Evolutionary conservation across 1,140 invertebrate genomes (phyloP), one percentile per base, ranked within the genome.

Genomic region (Caenorhabditis briggsae): DNA sequence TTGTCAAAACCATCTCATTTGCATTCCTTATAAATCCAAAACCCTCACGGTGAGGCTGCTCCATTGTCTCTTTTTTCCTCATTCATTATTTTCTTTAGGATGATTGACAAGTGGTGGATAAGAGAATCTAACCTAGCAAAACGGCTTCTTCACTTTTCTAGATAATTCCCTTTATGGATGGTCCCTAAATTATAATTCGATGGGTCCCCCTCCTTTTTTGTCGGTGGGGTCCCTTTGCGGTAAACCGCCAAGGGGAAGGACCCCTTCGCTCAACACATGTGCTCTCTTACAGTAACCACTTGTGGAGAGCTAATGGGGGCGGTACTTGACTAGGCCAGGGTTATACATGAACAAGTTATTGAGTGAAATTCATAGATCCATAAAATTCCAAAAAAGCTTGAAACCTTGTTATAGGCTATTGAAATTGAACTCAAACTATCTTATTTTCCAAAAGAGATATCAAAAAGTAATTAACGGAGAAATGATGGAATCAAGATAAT

Each of bases 21-120:
- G 59, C 20, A 64, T 64, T 9, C 56, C 56, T 33, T 33, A 33
- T 33, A 33, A 33, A n/a, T 2, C n/a, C 23, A 14, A 64, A 14
- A 9, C 33, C 59, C 8, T 25, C 8, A 20, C 25, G 25, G 33
- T 33, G n/a, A 58, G n/a, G 16, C 56, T n/a, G 5, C 56, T 58
- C 16, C 23, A 61, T 12, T 23, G 20, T 61, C 59, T 61, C 12
- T 61, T 58, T 20, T 58, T 9, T 8, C n/a, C 56, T 8, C 56
- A 11, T 53, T 53, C 50, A 53, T 53, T 53, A 16, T 53, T 16
- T 58, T 8, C 50, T 18, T 18, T 8, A 59, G 11, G 25, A 64
- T 64, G 64, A 70, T 70, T 70, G 64, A 70, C 64, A 70, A 70
- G 64, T 70, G 64, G 64, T 0, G 16, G 16, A 11, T 53, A 11